A percentile compares a stretch with the other conserved stretches of the same genome.
Evolutionary conservation across 2,888 invertebrate species (phyloP).

Genomic region (Cistogaster globosa): DNA sequence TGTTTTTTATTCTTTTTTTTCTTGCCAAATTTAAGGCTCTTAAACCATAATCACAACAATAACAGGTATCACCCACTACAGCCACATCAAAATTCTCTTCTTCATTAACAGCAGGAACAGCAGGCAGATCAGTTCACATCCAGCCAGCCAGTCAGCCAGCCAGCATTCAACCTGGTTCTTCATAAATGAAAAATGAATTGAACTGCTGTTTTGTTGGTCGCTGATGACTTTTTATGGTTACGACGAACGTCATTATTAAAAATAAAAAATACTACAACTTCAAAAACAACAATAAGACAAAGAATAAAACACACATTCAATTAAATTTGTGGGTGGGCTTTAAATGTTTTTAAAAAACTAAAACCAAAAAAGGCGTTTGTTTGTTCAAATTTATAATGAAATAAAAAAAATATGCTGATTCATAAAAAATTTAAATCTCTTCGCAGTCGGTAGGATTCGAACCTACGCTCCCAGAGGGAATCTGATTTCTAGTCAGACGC

Average conservation of each 20-base stretch:
- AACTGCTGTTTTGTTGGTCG: conserved; percentile 17
- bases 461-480: conserved; percentile 82
- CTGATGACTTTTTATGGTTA: conserved; percentile 41
- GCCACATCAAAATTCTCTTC: conserved; percentile 22
- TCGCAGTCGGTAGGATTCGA: conserved; percentile 80
- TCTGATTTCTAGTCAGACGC: conserved; percentile 82
- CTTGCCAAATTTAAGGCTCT: conserved; percentile 35
- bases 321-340: conserved; percentile 58
- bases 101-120: conserved; percentile 32
- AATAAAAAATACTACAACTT: background rate
- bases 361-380: background rate
- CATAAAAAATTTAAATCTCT: conserved; percentile 14
- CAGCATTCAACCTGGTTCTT: conserved; percentile 4
- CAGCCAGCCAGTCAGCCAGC: background rate
- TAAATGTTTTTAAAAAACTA: conserved; percentile 17
- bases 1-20: background rate
- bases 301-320: conserved; percentile 38
- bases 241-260: conserved; percentile 43
- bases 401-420: background rate
- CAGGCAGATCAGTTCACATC: conserved; percentile 20
- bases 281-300: conserved; percentile 24
- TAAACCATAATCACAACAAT: conserved; percentile 62
- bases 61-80: conserved; percentile 64
- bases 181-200: conserved; percentile 55
- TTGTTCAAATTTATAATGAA: background rate